Base-by-base conservation (phyloP, 2,888 invertebrate genomes). In the Clusia tigrina region DNA sequence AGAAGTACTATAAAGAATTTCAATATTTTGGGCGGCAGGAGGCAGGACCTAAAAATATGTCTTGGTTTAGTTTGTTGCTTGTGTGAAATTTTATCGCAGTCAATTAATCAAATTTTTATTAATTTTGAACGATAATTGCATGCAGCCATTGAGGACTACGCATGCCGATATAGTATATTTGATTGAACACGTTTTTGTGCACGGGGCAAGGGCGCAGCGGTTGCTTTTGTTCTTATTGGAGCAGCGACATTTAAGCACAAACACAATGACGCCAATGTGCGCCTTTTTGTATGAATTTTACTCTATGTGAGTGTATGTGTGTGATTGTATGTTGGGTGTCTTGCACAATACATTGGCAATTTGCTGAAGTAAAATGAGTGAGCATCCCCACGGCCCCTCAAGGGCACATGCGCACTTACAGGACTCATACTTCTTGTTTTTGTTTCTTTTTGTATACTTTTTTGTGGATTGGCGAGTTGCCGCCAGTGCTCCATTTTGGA, bases 181-280 rank as follows among this genome's bases (percentile, higher is more conserved):
- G 42, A 15, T 42, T 42, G 32, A 32, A 32, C 32, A 32, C 32
- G 12, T 12, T 10, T 6, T 42, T 42, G 6, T 3, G 42, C 15
- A 15, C n/a, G 10, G 42, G 42, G n/a, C 12, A n/a, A 42, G 42
- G 42, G 42, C 42, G 42, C 42, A 42, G 9, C 42, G n/a, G 9
- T 42, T 42, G n/a, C 42, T 42, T 42, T 42, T 42, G 42, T 42
- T 42, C 42, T 42, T 42, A 42, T 42, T 42, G 42, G 42, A 42
- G 42, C 42, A 42, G 42, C 42, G n/a, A 10, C 3, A n/a, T 42
- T 32, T 12, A 9, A 32, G 12, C 12, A 32, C 32, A 32, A 32
- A 12, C 32, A 32, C 32, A 32, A 32, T n/a, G n/a, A 32, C 32
- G 12, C 32, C 5, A 32, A 32, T 32, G 32, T 32, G 32, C 12